Evolutionary conservation across 2,888 invertebrate genomes (phyloP), one percentile per base, ranked within the genome.

Genomic region (Rhabditophanes sp.): DNA sequence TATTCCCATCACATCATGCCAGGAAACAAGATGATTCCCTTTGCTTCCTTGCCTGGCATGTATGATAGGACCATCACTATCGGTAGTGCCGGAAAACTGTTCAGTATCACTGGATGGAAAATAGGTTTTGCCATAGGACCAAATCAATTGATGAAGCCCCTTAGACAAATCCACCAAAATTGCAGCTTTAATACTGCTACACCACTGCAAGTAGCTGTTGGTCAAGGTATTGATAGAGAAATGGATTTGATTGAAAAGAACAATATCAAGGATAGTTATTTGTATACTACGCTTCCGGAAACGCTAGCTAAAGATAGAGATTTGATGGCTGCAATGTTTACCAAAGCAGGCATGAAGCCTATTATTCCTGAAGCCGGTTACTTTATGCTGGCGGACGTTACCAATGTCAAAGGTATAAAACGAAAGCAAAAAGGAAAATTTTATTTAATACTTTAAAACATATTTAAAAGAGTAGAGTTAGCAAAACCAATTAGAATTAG

Each of bases 41-140:
- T 93, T 39, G 87, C 88, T 81, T 66, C 51, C 69, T 53, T 96
- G 5, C 90, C 90, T 0, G 87, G 72, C 11, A 96, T 96, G 93
- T 96, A 85, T 80, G 87, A 96, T 46, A 75, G 90, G 16, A 93
- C 93, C 0, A 77, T 96, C 21, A 90, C 93, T 0, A 77, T 96
- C 44, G 88, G 93, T 0, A 90, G 88, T 15, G 93, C 88, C 1
- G 93, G 93, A 1, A 96, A 93, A 74, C 84, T 87, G 1, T 90
- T 93, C 71, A 85, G 85, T 33, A 83, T 85, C 9, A 96, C 93
- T 1, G 93, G 93, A 3, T 87, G 87, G 87, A 88, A 67, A 39
- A 39, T 64, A 81, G 93, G 93, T 32, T 96, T 93, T 93, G 82
- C 82, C 1, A 82, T 88, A 66, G 90, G 81, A 0, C 88, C 90